Evolutionary conservation across 2,797 vertebrate genomes (phyloP).

Genomic region (Octomys mimax): DNA sequence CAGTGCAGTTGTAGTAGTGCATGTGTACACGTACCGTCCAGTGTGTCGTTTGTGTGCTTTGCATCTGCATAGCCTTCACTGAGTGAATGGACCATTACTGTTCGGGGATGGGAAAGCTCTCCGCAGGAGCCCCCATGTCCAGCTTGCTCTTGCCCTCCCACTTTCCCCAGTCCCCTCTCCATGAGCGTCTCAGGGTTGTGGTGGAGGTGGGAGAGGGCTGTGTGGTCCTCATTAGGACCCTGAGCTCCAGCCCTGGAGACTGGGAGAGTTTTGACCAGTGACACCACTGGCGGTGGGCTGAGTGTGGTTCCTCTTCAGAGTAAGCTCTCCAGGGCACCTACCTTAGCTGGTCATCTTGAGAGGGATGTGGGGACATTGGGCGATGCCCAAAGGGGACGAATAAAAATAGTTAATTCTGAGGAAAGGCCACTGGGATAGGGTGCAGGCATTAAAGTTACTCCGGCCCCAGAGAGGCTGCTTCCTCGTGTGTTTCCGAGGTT

Average conservation of each 20-base stretch:
- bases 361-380: slow-evolving; percentile 50
- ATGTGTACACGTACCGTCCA: not conserved
- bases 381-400: slow-evolving; percentile 42
- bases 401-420: slow-evolving; percentile 37
- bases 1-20: not conserved
- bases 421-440: slow-evolving; percentile 4
- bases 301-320: not conserved
- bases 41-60: slow-evolving; percentile 6
- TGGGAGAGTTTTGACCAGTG: not conserved
- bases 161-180: not conserved
- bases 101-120: not conserved
- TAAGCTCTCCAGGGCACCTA: slow-evolving; percentile 4
- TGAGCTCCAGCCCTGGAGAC: not conserved
- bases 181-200: not conserved
- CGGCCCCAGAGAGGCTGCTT: slow-evolving; percentile 64
- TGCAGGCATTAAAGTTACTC: slow-evolving; percentile 19
- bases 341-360: slow-evolving; percentile 5
- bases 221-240: not conserved
- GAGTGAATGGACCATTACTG: slow-evolving; percentile 60
- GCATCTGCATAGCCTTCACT: not conserved
- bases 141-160: not conserved
- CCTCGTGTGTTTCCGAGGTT: not conserved
- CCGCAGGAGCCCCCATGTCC: not conserved
- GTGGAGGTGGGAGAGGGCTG: not conserved
- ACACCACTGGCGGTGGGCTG: not conserved